Evolutionary conservation across 2,888 invertebrate species (phyloP), one percentile per base, ranked within the genome.

Genomic region (Orthosia cruda): DNA sequence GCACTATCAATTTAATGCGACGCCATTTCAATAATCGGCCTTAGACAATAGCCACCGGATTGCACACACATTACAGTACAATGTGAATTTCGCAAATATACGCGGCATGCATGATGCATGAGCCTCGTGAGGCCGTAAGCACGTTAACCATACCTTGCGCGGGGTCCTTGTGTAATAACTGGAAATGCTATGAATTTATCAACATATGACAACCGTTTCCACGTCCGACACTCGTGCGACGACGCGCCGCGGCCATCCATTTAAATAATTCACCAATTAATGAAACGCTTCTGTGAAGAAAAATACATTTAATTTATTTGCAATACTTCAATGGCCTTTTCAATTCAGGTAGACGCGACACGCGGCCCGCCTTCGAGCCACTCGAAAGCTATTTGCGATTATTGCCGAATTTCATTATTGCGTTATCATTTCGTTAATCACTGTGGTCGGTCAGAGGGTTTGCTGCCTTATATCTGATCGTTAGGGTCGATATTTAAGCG

Each of bases 351-450:
- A 92, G 91, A 91, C 74, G 84, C 85, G 79, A 86, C 87, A 91
- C 73, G 85, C 85, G 79, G 87, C 87, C 92, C 91, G 91, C 92
- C 92, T 90, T 89, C 88, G 80, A 89, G 90, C 87, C 89, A 90
- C 92, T 92, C 90, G 89, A 93, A 92, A 91, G 94, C 92, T 93
- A 95, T 95, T 95, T 94, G 95, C 94, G 94, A 96, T 96, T 95
- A 95, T 95, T 95, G 95, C 91, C 94, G 91, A 95, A 96, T 95
- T 96, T 95, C 93, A 93, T 94, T 95, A 95, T 92, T 94, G 95
- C 94, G 87, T 93, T 94, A 95, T 95, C 94, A 94, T 95, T 95
- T 93, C 68, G 91, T 93, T 93, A 93, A 93, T 94, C 91, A 91
- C 89, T 65, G 55, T 49, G 4, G n/a, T 49, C 9, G 20, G 50